Base-by-base conservation (phyloP, 2,888 invertebrate species). In the Actias luna region DNA sequence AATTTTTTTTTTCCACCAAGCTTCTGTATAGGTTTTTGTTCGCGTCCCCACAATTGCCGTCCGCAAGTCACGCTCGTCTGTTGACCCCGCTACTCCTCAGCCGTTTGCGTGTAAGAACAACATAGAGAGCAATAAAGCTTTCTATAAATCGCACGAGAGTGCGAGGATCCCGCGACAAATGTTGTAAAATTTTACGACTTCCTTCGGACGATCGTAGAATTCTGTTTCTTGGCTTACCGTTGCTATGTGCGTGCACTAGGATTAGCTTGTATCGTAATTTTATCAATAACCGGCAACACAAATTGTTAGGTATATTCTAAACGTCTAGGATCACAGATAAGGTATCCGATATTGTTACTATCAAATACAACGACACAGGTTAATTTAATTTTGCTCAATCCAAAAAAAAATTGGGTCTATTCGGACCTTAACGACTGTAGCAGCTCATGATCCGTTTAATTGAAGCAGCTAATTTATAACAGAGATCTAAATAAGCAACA, bases 121-220 rank as follows among this genome's bases (percentile, higher is more conserved):
- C 69, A 71, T 63, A 64, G 63, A 65, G 75, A 75, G 73, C 76
- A 73, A 78, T 84, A 83, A 81, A 83, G 78, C 79, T 80, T 79
- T 83, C 79, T 83, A 80, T 84, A 80, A 79, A 79, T 78, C 76
- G 77, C 74, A 71, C 69, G 62, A 64, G 62, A 64, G 61, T 27
- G 65, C 71, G 73, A 78, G 81, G 76, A 70, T 75, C 70, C 76
- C 64, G 67, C 71, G 69, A 76, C 80, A 70, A 69, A 70, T 64
- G 74, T 73, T 77, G 76, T 84, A 76, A 85, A 80, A 72, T 72
- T 84, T 85, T 78, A 87, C 77, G 81, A 84, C 79, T 83, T 85
- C 85, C 85, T 78, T 72, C 73, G 71, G 65, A 60, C 64, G 70
- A 36, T 61, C 65, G 62, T 60, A 66, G 71, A 64, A 68, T 67